Evolutionary conservation across 2,113 vertebrate species (phyloP), one percentile per base, ranked within the genome.

Genomic region (Xiphophorus maculatus): DNA sequence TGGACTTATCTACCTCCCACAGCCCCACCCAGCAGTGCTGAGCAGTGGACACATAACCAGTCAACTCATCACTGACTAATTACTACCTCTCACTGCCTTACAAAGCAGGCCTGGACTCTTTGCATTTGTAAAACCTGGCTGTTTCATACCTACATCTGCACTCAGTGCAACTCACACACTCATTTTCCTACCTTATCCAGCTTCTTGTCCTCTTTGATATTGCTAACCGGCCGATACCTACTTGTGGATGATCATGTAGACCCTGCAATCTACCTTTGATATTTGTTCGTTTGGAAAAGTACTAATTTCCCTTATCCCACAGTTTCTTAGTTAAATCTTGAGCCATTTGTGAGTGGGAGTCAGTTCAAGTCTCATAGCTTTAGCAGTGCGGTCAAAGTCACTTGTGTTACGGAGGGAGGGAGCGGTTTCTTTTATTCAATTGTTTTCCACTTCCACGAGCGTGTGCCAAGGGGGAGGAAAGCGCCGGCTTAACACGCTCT

Each of bases 21-120:
- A 92, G 89, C 90, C 86, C 88, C 87, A 91, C 91, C 88, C 91
- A 82, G 89, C 89, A 89, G 84, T 77, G 75, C 79, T 48, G 79
- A 77, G 89, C 78, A 85, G 89, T 90, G 87, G 91, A 93, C 86
- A 89, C 85, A 86, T 87, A 84, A 92, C 80, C 82, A 86, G 87
- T 91, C 93, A 88, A 89, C 91, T 93, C 93, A 93, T 94, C 92
- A 93, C 91, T 85, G 84, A 88, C 88, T 94, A 94, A 95, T 93
- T 94, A 93, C 90, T 90, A 86, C 88, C 81, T 93, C 87, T 92
- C 87, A 92, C 90, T 87, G 87, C 79, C 90, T 87, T 77, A 93
- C 91, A 92, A 93, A 91, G 88, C 90, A 88, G 86, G 74, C 82
- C 86, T 84, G 73, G 84, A 88, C 80, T 89, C 89, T 83, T 86